phyloP scores from a whole-genome alignment of 2,113 vertebrate species.

The Hydropotes inermis region DNA sequence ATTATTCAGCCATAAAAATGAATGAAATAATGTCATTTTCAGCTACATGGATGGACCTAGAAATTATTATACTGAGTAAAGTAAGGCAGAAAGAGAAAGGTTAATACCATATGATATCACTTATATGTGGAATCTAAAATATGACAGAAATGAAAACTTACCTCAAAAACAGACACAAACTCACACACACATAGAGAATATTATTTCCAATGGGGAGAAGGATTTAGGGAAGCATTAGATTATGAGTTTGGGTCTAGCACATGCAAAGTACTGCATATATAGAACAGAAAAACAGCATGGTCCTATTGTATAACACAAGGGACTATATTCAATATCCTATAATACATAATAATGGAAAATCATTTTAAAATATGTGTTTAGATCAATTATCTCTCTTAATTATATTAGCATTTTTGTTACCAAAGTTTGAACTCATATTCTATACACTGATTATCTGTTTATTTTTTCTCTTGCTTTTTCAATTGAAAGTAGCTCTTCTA shows the following conservation, averaged over 20 bases:
- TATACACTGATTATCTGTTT: neutral
- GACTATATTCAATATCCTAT: neutral
- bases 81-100: neutral
- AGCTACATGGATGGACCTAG: neutral
- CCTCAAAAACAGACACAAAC: neutral
- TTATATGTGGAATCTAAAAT: neutral
- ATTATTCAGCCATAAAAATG: neutral
- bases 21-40: neutral
- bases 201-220: rapidly evolving
- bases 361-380: neutral
- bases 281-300: neutral
- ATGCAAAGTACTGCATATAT: neutral
- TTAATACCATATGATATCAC: neutral
- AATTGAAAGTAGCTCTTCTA: neutral
- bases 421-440: neutral
- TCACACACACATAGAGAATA: neutral
- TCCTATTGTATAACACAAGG: neutral
- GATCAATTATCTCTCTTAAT: neutral
- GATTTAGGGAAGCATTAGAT: neutral
- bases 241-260: neutral
- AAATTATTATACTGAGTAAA: neutral
- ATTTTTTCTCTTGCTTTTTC: neutral
- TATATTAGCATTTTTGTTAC: neutral
- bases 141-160: neutral
- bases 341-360: neutral